Conservation (phyloP, 2,113 vertebrate genomes). For the Neoarius graeffei region DNA sequence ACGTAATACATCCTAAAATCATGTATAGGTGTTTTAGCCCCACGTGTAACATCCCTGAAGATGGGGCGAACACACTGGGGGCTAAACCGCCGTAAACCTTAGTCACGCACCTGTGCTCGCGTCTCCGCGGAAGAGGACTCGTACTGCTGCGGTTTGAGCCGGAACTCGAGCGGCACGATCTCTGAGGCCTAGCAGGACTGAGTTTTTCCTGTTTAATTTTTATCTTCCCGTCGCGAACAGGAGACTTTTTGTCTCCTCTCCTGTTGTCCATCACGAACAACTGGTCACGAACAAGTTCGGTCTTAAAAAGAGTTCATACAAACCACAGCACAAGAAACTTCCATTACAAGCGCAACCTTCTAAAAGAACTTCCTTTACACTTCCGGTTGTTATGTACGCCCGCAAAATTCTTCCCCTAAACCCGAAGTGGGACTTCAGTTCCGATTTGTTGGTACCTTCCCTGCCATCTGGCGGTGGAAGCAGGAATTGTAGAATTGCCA, state of each 20-base stretch:
- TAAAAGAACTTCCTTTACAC: slow-evolving; percentile 3
- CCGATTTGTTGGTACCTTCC: slow-evolving; percentile 21
- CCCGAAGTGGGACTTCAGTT: neutral
- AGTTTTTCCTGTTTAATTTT: slow-evolving; percentile 73
- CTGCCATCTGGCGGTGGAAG: slow-evolving; percentile 5
- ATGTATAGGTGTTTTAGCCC: no score
- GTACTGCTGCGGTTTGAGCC: slow-evolving; percentile 63
- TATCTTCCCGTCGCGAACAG: slow-evolving; percentile 64
- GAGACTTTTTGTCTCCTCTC: slow-evolving; percentile 68
- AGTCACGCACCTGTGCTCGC: slow-evolving; percentile 61
- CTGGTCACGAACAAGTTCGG: neutral
- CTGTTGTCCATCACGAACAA: slow-evolving; percentile 67
- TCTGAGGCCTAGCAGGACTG: slow-evolving; percentile 71
- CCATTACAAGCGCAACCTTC: slow-evolving; percentile 2
- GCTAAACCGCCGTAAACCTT: no score
- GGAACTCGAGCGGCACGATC: slow-evolving; percentile 70
- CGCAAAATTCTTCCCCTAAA: neutral
- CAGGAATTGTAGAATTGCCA: neutral
- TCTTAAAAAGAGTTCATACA: neutral
- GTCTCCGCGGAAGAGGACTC: slow-evolving; percentile 65
- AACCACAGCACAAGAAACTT: neutral
- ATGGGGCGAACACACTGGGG: no score
- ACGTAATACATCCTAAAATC: no score
- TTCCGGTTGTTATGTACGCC: slow-evolving; percentile 27
- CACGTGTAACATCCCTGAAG: no score